phyloP scores from a whole-genome alignment of 2,113 vertebrate species.

The Halichoeres trimaculatus region DNA sequence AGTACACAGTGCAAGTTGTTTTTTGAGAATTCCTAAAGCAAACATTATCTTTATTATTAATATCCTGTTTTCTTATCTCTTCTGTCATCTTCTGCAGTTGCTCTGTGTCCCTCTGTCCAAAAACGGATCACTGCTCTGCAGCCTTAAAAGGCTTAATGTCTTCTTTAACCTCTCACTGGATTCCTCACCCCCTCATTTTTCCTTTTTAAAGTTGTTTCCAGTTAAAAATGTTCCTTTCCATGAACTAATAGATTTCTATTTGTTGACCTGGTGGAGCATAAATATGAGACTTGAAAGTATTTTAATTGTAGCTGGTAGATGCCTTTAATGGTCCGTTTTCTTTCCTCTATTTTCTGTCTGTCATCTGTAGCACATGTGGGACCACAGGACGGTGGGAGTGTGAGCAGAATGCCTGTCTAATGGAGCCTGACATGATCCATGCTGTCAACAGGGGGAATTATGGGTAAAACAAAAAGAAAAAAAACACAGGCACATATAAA shows the following conservation, averaged over 20 bases:
- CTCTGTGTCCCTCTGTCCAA: conserved; percentile 55
- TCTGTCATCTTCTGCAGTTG: conserved; percentile 34
- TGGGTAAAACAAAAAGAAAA: conserved; percentile 82
- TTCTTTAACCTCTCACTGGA: conserved; percentile 24
- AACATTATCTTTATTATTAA: conserved; percentile 49
- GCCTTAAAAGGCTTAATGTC: conserved; percentile 75
- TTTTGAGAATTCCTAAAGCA: conserved; percentile 38
- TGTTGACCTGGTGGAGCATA: not conserved
- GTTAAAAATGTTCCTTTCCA: conserved; percentile 17
- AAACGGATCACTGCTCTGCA: conserved; percentile 61
- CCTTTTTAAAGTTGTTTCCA: conserved; percentile 3
- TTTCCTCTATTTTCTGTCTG: not conserved
- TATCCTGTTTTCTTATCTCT: conserved; percentile 51
- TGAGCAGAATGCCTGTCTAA: conserved; percentile 90
- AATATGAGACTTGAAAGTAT: not conserved
- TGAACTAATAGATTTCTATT: conserved; percentile 12
- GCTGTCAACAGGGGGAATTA: conserved; percentile 88
- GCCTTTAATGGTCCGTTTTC: conserved; percentile 12
- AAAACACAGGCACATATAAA: not conserved
- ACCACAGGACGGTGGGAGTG: conserved; percentile 88
- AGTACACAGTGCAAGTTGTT: conserved; percentile 26
- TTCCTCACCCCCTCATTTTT: conserved; percentile 30
- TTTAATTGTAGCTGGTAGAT: not conserved
- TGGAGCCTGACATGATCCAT: conserved; percentile 88
- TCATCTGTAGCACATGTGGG: conserved; percentile 87